phyloP scores from a whole-genome alignment of 2,888 invertebrate species.

The Rhagonycha lutea region DNA sequence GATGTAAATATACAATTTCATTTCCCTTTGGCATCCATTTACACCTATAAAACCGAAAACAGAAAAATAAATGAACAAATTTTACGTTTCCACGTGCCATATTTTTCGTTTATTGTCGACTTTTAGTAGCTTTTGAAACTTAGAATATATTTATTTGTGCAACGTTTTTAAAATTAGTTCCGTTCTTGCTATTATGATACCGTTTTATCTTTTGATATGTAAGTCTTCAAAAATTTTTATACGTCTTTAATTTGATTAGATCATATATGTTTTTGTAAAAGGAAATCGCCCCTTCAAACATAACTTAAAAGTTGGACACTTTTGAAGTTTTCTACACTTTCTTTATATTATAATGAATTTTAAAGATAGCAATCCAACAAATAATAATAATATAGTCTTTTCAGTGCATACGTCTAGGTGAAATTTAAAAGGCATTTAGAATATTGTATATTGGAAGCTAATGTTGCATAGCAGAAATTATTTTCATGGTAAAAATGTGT shows the following conservation, averaged over 20 bases:
- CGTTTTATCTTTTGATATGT: background rate
- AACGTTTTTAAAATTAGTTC: conserved; percentile 18
- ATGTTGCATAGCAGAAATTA: background rate
- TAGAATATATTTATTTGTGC: conserved; percentile 25
- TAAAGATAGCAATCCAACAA: background rate
- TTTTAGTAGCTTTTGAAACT: conserved; percentile 32
- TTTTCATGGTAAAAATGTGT: background rate
- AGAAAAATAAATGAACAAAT: conserved; percentile 33
- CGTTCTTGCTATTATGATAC: conserved; percentile 5
- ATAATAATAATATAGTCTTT: background rate
- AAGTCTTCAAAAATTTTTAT: background rate
- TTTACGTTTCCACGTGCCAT: conserved; percentile 31
- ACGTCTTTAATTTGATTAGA: background rate
- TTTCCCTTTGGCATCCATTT: conserved; percentile 30
- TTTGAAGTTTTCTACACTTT: background rate
- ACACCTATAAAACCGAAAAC: conserved; percentile 33
- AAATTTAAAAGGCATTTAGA: background rate
- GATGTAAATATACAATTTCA: conserved; percentile 34
- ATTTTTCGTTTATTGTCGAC: conserved; percentile 33
- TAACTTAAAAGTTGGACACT: background rate
- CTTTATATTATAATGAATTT: background rate
- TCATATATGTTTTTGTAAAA: background rate
- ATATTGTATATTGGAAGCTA: background rate
- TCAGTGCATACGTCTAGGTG: background rate
- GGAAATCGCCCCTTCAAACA: background rate